A percentile compares a stretch with the other conserved stretches of the same genome.
phyloP scores from a whole-genome alignment of 2,888 invertebrate genomes.

The Diploptera punctata region DNA sequence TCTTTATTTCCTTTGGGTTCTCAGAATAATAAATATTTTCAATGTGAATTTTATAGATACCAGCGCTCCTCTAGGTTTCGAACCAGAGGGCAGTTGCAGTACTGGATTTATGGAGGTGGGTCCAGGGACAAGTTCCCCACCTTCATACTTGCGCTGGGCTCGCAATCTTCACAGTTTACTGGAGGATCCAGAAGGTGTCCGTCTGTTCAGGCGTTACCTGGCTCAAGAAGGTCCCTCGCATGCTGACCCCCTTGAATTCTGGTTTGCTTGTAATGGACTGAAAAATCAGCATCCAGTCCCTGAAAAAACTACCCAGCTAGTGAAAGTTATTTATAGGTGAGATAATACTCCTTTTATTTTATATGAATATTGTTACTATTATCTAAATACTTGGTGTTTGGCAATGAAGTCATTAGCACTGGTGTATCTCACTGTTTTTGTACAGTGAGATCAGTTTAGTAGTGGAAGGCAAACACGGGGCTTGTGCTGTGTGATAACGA shows the following conservation, averaged over 20 bases:
- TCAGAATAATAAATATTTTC: too few species aligned
- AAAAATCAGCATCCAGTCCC: conserved; percentile 70
- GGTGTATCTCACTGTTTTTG: too few species aligned
- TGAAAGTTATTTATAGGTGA: conserved; percentile 81
- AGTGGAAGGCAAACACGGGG: too few species aligned
- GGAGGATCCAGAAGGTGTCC: conserved; percentile 88
- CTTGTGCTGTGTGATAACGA: too few species aligned
- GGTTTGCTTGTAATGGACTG: conserved; percentile 92
- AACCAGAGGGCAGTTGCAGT: conserved; percentile 61
- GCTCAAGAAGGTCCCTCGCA: conserved; percentile 78
- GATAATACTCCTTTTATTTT: too few species aligned
- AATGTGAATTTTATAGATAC: conserved; percentile 41
- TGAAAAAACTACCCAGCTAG: conserved; percentile 73
- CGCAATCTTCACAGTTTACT: conserved; percentile 82
- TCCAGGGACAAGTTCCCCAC: conserved; percentile 57
- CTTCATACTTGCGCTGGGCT: conserved; percentile 89
- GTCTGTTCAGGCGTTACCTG: conserved; percentile 81
- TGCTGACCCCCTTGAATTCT: conserved; percentile 86
- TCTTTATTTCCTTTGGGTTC: too few species aligned
- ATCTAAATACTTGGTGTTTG: too few species aligned
- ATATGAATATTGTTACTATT: too few species aligned
- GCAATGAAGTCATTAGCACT: too few species aligned
- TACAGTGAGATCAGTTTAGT: too few species aligned
- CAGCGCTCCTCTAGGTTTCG: conserved; percentile 61
- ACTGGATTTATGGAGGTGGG: conserved; percentile 48